Conservation (phyloP, 2,113 vertebrate species). For the Lonchura striata region DNA sequence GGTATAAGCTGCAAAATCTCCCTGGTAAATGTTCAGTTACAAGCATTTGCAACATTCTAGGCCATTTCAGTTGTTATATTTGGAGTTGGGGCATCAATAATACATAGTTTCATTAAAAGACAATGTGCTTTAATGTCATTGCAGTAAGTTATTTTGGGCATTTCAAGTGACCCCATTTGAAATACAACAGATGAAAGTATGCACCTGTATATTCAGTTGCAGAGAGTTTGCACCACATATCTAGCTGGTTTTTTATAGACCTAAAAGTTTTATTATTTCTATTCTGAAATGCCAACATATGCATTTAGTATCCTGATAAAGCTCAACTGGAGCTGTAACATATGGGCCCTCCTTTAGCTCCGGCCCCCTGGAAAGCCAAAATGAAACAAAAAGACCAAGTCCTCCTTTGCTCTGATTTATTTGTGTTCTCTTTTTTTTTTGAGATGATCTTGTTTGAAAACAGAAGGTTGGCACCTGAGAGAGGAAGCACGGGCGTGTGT, state of each 20-base stretch:
- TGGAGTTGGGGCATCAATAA: not conserved
- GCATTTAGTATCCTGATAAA: not conserved
- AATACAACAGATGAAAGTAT: not conserved
- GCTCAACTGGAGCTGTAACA: not conserved
- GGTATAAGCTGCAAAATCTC: not conserved
- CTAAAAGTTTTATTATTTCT: not conserved
- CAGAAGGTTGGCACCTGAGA: constrained; percentile 54
- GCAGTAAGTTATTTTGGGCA: constrained; percentile 9
- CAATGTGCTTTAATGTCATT: constrained; percentile 18
- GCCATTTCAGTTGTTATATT: not conserved
- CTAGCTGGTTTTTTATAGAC: not conserved
- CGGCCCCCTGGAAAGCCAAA: constrained; percentile 13
- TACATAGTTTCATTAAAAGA: constrained; percentile 35
- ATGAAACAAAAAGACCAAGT: not conserved
- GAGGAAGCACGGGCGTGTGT: not conserved
- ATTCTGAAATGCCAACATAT: not conserved
- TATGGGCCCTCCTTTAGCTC: not conserved
- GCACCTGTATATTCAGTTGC: not conserved
- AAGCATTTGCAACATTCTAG: not conserved
- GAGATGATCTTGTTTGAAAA: not conserved
- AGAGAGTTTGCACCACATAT: not conserved
- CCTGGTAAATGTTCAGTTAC: not conserved
- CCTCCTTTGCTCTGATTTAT: not conserved
- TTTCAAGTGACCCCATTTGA: not conserved
- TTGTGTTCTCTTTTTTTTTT: not conserved